phyloP scores from a whole-genome alignment of 2,888 invertebrate species.

The Drosophila rellima region DNA sequence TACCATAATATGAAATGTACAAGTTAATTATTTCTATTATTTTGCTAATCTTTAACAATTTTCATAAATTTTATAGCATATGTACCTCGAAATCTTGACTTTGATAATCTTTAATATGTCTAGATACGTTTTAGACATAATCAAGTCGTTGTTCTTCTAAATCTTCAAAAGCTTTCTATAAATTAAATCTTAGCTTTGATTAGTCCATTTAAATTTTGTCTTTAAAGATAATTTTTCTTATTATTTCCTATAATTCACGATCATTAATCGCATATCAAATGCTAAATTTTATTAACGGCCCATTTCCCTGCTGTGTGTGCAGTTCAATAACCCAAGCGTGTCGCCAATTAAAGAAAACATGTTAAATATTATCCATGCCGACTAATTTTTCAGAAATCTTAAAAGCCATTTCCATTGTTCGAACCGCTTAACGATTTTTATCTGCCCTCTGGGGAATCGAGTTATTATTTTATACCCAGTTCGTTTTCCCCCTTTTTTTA shows the following conservation, averaged over 20 bases:
- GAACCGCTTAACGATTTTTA: conserved; percentile 40
- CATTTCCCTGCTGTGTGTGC: conserved; percentile 15
- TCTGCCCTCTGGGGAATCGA: conserved; percentile 43
- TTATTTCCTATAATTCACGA: neutral
- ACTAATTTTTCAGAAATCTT: conserved; percentile 46
- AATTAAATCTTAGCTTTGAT: conserved; percentile 27
- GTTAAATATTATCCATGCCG: conserved; percentile 37
- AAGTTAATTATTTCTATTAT: too few species aligned
- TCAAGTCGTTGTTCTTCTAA: conserved; percentile 5
- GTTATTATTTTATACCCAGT: conserved; percentile 13
- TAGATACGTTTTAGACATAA: neutral
- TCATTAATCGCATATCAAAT: conserved; percentile 10
- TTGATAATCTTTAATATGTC: neutral
- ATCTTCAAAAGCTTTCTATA: conserved; percentile 23
- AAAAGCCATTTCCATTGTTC: conserved; percentile 35
- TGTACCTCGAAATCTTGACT: neutral
- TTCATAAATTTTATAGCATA: too few species aligned
- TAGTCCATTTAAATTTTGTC: conserved; percentile 16
- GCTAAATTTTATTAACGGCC: conserved; percentile 12
- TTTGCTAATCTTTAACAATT: too few species aligned
- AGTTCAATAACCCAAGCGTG: conserved; percentile 55
- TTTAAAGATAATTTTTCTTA: neutral
- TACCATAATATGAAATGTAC: too few species aligned
- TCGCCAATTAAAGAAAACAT: conserved; percentile 46
- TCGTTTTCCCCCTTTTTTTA: conserved; percentile 9